phyloP scores from a whole-genome alignment of 2,113 vertebrate genomes.

The Psittacus erithacus region DNA sequence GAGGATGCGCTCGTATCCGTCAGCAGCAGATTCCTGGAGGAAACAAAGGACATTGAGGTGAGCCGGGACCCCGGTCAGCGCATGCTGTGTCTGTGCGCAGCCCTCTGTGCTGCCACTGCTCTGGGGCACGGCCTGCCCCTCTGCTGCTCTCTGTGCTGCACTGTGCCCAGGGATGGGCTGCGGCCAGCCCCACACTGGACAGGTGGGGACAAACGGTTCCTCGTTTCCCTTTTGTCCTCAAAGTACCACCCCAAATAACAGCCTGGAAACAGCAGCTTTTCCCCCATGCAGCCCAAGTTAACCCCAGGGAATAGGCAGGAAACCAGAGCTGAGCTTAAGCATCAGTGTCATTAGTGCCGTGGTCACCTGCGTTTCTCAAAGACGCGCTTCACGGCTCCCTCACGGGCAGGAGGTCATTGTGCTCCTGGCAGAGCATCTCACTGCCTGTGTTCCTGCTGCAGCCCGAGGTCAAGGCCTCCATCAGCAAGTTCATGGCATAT shows the following conservation, averaged over 20 bases:
- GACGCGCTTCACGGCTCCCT: neutral
- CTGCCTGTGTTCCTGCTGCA: slow-evolving; percentile 6
- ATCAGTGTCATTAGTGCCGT: fast-evolving
- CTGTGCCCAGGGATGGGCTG: fast-evolving
- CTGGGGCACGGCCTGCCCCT: neutral
- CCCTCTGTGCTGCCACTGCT: neutral
- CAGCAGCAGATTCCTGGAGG: slow-evolving; percentile 77
- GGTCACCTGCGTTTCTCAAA: neutral
- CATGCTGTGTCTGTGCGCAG: fast-evolving
- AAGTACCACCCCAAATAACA: neutral
- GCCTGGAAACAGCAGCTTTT: neutral
- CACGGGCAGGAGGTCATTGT: neutral
- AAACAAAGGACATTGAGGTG: slow-evolving; percentile 70
- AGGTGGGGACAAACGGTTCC: fast-evolving
- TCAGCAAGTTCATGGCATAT: slow-evolving; percentile 78
- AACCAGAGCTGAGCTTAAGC: neutral
- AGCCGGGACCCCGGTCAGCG: neutral
- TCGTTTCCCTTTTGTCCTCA: neutral
- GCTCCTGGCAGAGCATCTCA: neutral
- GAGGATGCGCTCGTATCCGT: slow-evolving; percentile 74
- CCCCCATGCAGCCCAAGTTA: neutral
- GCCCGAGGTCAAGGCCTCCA: slow-evolving; percentile 75
- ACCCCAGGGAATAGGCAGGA: neutral
- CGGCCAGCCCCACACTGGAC: fast-evolving
- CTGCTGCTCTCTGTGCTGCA: neutral